Conservation (phyloP, 1,140 invertebrate species). For the Polypedilum vanderplanki region DNA sequence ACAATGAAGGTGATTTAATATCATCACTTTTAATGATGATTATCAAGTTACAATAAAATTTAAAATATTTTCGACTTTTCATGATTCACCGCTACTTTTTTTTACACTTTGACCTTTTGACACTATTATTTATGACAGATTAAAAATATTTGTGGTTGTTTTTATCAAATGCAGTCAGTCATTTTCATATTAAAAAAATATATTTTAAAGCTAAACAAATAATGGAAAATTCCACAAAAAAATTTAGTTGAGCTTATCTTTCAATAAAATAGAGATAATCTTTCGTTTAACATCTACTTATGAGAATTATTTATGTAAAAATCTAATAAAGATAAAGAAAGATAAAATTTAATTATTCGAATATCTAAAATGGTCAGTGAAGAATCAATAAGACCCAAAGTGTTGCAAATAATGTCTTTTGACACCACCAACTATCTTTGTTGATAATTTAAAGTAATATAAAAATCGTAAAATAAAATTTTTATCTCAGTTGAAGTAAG, state of each 20-base stretch:
- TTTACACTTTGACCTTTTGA: background rate
- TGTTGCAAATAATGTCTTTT: constrained; percentile 2
- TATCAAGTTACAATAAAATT: background rate
- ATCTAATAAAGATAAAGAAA: background rate
- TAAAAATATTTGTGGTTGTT: background rate
- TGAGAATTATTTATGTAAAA: too few relatives aligned
- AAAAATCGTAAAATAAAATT: constrained; percentile 20
- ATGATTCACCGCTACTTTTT: background rate
- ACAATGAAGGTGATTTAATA: too few relatives aligned
- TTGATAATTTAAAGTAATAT: constrained; percentile 7
- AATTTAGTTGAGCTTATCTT: too few relatives aligned
- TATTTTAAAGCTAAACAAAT: background rate
- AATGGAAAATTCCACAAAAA: too few relatives aligned
- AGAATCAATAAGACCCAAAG: background rate
- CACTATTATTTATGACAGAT: background rate
- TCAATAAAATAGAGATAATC: background rate
- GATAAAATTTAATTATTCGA: background rate
- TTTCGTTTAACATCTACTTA: too few relatives aligned
- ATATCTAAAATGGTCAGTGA: background rate
- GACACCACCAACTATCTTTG: background rate
- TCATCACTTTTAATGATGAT: too few relatives aligned
- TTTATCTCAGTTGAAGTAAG: background rate
- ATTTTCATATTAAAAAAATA: too few relatives aligned
- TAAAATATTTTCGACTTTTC: background rate
- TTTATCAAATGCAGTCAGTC: background rate